Conservation (phyloP, 2,113 vertebrate species). For the Macrotus californicus region DNA sequence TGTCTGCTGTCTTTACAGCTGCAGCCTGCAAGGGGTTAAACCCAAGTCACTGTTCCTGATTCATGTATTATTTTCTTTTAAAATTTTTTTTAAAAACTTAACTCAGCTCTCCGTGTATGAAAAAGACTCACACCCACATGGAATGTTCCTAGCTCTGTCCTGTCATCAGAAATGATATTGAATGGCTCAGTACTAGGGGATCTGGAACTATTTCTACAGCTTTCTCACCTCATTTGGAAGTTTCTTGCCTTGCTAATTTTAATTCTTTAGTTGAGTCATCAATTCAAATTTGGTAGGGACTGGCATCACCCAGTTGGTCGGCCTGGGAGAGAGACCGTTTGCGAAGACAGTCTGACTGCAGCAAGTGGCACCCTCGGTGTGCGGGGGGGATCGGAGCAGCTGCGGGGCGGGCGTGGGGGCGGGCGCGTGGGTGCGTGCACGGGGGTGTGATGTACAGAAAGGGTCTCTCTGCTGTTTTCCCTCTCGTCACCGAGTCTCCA, state of each 20-base stretch:
- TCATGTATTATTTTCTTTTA: slow-evolving; percentile 66
- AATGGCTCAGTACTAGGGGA: slow-evolving; percentile 67
- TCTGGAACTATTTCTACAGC: slow-evolving; percentile 69
- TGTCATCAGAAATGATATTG: slow-evolving; percentile 66
- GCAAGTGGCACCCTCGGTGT: not conserved
- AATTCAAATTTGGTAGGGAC: slow-evolving; percentile 65
- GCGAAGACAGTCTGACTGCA: not conserved
- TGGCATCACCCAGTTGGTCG: slow-evolving; percentile 62
- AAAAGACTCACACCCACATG: slow-evolving; percentile 63
- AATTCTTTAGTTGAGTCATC: slow-evolving; percentile 73
- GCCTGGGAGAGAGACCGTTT: slow-evolving; percentile 38
- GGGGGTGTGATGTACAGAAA: not conserved
- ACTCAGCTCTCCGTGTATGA: slow-evolving; percentile 54
- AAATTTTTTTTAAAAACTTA: slow-evolving; percentile 18
- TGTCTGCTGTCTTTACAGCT: slow-evolving; percentile 19
- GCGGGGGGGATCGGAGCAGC: not conserved
- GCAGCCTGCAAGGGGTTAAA: slow-evolving; percentile 61
- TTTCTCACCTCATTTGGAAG: slow-evolving; percentile 75
- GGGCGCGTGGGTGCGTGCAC: not conserved
- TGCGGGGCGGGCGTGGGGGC: not conserved
- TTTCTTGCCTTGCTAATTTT: slow-evolving; percentile 77
- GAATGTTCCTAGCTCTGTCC: slow-evolving; percentile 62
- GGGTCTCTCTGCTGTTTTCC: not conserved
- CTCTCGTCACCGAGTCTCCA: not conserved
- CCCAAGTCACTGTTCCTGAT: slow-evolving; percentile 40